phyloP scores from a whole-genome alignment of 2,113 vertebrate species.

The Fulica atra region DNA sequence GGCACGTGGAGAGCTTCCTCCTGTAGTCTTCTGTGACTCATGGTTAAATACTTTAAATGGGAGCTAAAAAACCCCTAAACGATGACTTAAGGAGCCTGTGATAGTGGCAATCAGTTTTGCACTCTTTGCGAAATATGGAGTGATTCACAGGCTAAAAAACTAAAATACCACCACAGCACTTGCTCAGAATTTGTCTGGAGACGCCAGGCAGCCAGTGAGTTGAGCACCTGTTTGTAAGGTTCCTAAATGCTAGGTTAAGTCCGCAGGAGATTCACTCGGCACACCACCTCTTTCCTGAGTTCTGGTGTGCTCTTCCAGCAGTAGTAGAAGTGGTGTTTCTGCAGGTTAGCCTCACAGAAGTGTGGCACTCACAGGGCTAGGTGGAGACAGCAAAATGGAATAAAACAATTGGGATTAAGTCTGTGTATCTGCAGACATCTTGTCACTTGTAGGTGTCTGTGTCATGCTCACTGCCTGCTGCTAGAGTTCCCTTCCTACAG shows the following conservation, averaged over 20 bases:
- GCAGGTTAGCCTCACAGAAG: background rate
- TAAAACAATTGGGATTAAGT: background rate
- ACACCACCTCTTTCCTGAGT: background rate
- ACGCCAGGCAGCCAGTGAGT: background rate
- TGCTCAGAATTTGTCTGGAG: background rate
- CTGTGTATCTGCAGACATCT: background rate
- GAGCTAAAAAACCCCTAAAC: background rate
- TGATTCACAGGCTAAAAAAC: background rate
- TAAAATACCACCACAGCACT: background rate
- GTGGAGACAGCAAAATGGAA: background rate
- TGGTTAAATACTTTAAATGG: background rate
- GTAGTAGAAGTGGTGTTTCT: background rate
- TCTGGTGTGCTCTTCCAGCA: accelerated
- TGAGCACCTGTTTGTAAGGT: background rate
- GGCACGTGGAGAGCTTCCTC: background rate
- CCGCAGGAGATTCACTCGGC: accelerated
- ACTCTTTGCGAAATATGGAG: background rate
- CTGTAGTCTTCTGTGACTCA: background rate
- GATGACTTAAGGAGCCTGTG: background rate
- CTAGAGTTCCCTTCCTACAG: background rate
- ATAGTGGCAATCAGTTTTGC: background rate
- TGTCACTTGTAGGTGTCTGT: background rate
- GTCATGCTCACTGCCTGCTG: background rate
- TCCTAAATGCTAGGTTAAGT: background rate
- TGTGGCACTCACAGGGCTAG: background rate